Conservation (phyloP, 2,888 invertebrate species). For the Ditylenchus weischeri region DNA sequence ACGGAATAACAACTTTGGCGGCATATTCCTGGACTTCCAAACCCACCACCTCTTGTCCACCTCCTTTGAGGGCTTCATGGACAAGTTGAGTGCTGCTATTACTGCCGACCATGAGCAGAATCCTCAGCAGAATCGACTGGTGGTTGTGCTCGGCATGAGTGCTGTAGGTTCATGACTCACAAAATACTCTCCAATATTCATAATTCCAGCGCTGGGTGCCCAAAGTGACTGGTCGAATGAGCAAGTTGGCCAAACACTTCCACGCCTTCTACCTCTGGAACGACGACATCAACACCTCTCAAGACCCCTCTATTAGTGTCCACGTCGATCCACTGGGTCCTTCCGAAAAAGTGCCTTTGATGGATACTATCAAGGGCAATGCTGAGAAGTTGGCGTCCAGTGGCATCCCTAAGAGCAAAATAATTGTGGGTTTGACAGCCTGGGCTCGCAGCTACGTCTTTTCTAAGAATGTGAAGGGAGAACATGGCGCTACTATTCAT, state of each 20-base stretch:
- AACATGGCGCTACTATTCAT: constrained; percentile 1
- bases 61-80: no score
- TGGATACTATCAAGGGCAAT: neutral
- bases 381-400: neutral
- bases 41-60: no score
- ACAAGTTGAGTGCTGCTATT: no score
- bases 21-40: no score
- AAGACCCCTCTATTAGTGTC: neutral
- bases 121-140: no score
- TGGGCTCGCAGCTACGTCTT: constrained; percentile 21
- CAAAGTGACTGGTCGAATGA: constrained; percentile 8
- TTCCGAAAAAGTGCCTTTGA: neutral
- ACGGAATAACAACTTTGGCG: no score
- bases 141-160: no score
- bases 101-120: no score
- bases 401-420: constrained; percentile 18
- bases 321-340: neutral
- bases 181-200: neutral
- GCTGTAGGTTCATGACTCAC: no score
- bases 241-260: constrained; percentile 23
- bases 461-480: neutral
- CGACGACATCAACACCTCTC: constrained; percentile 26
- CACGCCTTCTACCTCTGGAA: constrained; percentile 31
- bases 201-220: neutral
- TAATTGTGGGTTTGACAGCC: constrained; percentile 19